Evolutionary conservation across 2,113 vertebrate genomes (phyloP).

Genomic region (Cebidichthys violaceus): DNA sequence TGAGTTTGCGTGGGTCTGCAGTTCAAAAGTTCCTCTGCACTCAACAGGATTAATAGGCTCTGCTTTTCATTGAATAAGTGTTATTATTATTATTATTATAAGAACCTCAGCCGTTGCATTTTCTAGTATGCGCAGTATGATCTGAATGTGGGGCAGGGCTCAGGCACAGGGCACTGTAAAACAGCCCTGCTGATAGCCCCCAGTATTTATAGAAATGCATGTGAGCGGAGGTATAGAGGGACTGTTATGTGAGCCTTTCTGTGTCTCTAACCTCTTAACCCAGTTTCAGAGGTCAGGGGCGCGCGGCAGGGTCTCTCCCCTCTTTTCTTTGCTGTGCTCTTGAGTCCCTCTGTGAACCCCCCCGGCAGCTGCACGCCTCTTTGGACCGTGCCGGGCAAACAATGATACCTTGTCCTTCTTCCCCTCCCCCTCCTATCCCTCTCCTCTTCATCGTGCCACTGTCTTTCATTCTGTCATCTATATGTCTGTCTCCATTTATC

Average conservation of each 20-base stretch:
- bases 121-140: constrained; percentile 22
- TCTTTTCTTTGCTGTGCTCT: constrained; percentile 13
- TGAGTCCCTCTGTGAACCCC: constrained; percentile 12
- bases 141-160: constrained; percentile 76
- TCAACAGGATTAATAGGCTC: constrained; percentile 12
- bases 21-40: not conserved
- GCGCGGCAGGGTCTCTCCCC: constrained; percentile 30
- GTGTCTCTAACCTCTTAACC: constrained; percentile 81
- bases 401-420: constrained; percentile 30
- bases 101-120: constrained; percentile 14
- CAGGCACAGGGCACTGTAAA: constrained; percentile 51
- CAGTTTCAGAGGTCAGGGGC: constrained; percentile 68
- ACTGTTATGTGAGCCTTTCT: constrained; percentile 70
- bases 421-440: not conserved
- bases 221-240: constrained; percentile 61
- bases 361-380: constrained; percentile 52
- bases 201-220: constrained; percentile 78
- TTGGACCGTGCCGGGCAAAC: constrained; percentile 40
- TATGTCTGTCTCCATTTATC: constrained; percentile 49
- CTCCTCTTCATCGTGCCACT: constrained; percentile 12
- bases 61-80: constrained; percentile 6
- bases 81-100: constrained; percentile 24
- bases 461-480: constrained; percentile 51
- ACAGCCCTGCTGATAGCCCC: constrained; percentile 60
- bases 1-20: not conserved